These are phyloP conservation scores for Clostera curtula DNA, from an alignment of 2,888 invertebrate species.

Conservation along the genomic window DNA sequence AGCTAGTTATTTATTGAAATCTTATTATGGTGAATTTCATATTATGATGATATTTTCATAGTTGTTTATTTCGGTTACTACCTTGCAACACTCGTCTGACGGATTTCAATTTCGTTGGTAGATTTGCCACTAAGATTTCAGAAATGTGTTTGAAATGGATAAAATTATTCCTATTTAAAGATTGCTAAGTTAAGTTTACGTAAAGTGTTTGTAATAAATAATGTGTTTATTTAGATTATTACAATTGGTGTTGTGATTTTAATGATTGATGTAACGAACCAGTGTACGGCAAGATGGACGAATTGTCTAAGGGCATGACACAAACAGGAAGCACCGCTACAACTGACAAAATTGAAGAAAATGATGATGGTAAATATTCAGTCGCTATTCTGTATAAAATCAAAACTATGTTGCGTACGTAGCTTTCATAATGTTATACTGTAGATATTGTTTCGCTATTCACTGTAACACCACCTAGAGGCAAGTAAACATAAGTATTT, in stretches of 20 bases:
- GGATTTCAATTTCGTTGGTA: slow-evolving; percentile 42
- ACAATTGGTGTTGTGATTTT: slow-evolving; percentile 55
- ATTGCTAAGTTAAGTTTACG: slow-evolving; percentile 46
- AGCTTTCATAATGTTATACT: no score
- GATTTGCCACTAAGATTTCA: slow-evolving; percentile 38
- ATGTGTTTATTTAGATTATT: slow-evolving; percentile 41
- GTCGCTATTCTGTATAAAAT: no score
- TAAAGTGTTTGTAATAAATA: slow-evolving; percentile 40
- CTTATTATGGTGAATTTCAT: no score
- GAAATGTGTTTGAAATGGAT: slow-evolving; percentile 60
- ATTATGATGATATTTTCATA: no score
- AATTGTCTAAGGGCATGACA: slow-evolving; percentile 75
- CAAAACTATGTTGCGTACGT: no score
- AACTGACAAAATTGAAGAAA: slow-evolving; percentile 69
- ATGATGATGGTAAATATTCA: slow-evolving; percentile 58
- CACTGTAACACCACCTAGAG: no score
- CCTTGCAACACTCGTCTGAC: slow-evolving; percentile 35
- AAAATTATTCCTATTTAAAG: slow-evolving; percentile 46
- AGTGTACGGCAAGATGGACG: slow-evolving; percentile 73
- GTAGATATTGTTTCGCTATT: no score
- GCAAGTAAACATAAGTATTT: no score
- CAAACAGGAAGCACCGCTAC: slow-evolving; percentile 70
- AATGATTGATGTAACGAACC: slow-evolving; percentile 71
- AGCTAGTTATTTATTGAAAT: no score
- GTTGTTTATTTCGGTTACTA: no score